A percentile compares a stretch with the other conserved stretches of the same genome.
These are phyloP conservation scores for Pteromalus puparum DNA, from an alignment of 1,140 invertebrate species.

Conservation along the genomic window DNA sequence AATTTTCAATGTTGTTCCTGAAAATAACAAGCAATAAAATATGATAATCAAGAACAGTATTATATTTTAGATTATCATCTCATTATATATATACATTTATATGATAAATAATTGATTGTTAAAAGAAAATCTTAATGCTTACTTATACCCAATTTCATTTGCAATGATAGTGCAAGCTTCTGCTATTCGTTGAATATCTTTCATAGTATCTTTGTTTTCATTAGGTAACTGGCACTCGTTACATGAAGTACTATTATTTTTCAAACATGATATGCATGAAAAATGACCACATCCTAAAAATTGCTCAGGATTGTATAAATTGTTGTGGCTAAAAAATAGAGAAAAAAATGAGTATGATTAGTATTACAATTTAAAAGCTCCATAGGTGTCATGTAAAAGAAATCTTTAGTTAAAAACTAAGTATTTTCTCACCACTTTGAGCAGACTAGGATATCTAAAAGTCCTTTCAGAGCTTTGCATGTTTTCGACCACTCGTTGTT, in stretches of 20 bases:
- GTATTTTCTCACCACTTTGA: slow-evolving; percentile 51
- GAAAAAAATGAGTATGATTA: background rate
- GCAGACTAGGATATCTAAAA: slow-evolving; percentile 48
- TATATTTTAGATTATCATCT: background rate
- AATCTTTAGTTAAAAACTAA: background rate
- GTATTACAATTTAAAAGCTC: background rate
- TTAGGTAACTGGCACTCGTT: background rate
- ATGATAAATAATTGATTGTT: background rate
- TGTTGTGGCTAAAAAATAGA: slow-evolving; percentile 25
- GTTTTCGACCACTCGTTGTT: slow-evolving; percentile 31
- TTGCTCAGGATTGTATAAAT: slow-evolving; percentile 18
- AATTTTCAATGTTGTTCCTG: background rate
- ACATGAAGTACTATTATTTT: slow-evolving; percentile 14
- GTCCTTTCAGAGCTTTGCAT: slow-evolving; percentile 37
- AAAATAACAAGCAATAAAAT: background rate
- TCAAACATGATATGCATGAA: slow-evolving; percentile 26
- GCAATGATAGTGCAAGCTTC: slow-evolving; percentile 38
- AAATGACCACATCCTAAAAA: slow-evolving; percentile 49
- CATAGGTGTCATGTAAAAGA: background rate
- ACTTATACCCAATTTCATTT: slow-evolving; percentile 34
- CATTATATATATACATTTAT: too few relatives aligned
- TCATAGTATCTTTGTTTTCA: background rate
- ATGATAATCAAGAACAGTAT: background rate
- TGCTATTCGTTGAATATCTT: slow-evolving; percentile 41
- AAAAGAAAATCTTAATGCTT: background rate